Base-by-base conservation (phyloP, 1,140 invertebrate species). In the Caenorhabditis remanei region DNA sequence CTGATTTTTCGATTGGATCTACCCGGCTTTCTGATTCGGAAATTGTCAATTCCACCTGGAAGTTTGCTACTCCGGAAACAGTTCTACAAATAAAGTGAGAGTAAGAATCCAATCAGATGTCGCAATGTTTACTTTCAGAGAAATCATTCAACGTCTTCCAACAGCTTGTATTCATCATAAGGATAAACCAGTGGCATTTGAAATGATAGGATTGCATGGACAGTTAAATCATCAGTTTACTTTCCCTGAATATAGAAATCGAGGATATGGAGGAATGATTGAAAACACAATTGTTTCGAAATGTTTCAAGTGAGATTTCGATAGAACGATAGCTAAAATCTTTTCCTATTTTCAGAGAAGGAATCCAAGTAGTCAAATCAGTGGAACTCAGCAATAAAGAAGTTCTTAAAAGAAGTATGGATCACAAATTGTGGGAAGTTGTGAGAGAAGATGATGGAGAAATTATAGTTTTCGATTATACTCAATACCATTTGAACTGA, bases 171-270 rank as follows among this genome's bases (percentile, higher is more conserved):
- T 79, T 13, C 41, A 24, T 6, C 71, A 79, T 11, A 5, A 79
- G 9, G 71, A 50, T 32, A 50, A 79, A 24, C 46, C 71, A 9
- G 46, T 79, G 19, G 71, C 71, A 50, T 79, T 79, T 79, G 71
- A 79, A 79, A 79, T 79, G 71, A 50, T 79, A 7, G 71, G 71
- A 79, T 53, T 79, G 46, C 71, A 79, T 50, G 71, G 71, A 24
- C 71, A 79, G 46, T 79, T 79, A 50, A 43, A 41, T 48, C 71
- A 79, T 53, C 71, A 79, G 46, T 79, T 46, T n/a, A 79, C 71
- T 50, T 50, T 79, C 19, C 71, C 71, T 24, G 46, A 50, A 79
- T 79, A 79, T 24, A 79, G 71, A 50, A 79, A 79, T 79, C 71
- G 71, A 79, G 71, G 71, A 53, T 79, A 53, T 24, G 71, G 71